These are phyloP conservation scores for Aythya baeri DNA, from an alignment of 2,113 vertebrate genomes.

Conservation along the genomic window DNA sequence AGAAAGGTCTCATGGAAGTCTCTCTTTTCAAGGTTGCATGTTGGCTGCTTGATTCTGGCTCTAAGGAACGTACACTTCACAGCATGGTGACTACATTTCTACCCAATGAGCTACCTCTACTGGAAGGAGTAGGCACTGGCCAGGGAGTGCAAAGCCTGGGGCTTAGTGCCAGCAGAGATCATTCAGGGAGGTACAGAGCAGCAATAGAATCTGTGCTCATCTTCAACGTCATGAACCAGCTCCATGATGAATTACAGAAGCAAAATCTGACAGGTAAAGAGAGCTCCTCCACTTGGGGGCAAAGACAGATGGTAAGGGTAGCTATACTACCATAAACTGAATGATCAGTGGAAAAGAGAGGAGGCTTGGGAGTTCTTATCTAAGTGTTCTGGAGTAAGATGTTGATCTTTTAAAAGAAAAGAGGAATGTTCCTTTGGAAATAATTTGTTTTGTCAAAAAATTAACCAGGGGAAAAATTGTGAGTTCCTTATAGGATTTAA, in stretches of 20 bases:
- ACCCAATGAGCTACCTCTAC: slow-evolving; percentile 84
- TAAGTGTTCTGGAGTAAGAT: neutral
- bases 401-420: neutral
- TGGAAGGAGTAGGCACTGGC: slow-evolving; percentile 82
- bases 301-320: neutral
- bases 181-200: slow-evolving; percentile 87
- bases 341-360: neutral
- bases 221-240: slow-evolving; percentile 83
- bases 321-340: neutral
- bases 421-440: neutral
- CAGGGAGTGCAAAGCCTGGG: slow-evolving; percentile 83
- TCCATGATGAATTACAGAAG: slow-evolving; percentile 81
- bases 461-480: neutral
- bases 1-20: neutral
- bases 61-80: slow-evolving; percentile 89
- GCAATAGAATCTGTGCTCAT: slow-evolving; percentile 86
- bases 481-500: neutral
- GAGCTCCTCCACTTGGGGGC: neutral
- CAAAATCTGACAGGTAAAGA: slow-evolving; percentile 86
- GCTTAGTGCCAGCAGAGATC: slow-evolving; percentile 69
- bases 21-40: slow-evolving; percentile 86
- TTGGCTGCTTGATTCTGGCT: slow-evolving; percentile 91
- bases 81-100: slow-evolving; percentile 91
- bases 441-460: neutral
- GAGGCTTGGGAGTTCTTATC: neutral